Base-by-base conservation (phyloP, 1,140 invertebrate species). In the Lepidurus apus region DNA sequence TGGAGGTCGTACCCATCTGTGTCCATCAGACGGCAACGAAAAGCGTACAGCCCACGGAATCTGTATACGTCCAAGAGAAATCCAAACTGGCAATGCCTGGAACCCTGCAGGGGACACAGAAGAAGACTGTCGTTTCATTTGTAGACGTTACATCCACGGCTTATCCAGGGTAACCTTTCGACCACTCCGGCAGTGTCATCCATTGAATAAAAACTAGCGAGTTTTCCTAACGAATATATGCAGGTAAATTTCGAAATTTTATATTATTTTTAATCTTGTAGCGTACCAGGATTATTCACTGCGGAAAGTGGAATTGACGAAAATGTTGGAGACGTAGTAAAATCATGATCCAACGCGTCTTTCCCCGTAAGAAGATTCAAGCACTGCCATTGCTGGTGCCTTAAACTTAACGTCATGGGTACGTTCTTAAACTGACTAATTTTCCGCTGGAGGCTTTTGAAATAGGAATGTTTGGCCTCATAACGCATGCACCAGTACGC, bases 401-500 rank as follows among this genome's bases (percentile, higher is more conserved):
- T 65, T 45, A 65, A 73, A 34, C 43, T 45, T 34, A 77, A 65
- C 11, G 77, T 53, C 44, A 21, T 65, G 21, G 77, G 77, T 24
- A 77, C 47, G 42, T 73, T 73, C 42, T 45, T 77, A 73, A 77
- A 77, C 17, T 77, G 43, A 73, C 47, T 26, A 26, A 65, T 77
- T 77, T 73, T 73, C 73, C 45, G 43, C 42, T 65, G 65, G n/a
- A 79, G 43, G 43, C 43, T 26, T 77, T 79, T 79, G 44, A 79
- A 79, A 77, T 77, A 79, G 43, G 26, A 9, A 74, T 79, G 76
- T 76, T 79, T 79, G 34, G 34, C 75, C 42, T 79, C 78, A 77
- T 78, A 79, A 42, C 78, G 74, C 78, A 79, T 79, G 74, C 78
- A 79, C 78, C 78, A 79, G n/a, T 65, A 45, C 26, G 34, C 24